phyloP scores from a whole-genome alignment of 2,113 vertebrate genomes.

The Dascyllus trimaculatus region DNA sequence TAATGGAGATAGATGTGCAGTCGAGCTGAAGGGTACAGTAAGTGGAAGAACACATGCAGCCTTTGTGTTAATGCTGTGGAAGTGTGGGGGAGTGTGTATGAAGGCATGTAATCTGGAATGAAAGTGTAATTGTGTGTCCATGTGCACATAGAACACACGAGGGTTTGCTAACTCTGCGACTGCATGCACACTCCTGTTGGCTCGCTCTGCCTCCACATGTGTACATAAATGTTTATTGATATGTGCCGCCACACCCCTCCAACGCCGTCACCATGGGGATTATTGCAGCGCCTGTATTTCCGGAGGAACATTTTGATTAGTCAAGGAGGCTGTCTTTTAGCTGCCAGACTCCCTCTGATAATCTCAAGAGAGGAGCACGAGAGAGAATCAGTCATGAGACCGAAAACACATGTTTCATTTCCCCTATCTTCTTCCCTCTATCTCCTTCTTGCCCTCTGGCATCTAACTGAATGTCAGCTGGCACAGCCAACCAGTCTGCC shows the following conservation, averaged over 20 bases:
- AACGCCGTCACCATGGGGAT: constrained; percentile 40
- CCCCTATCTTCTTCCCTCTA: constrained; percentile 36
- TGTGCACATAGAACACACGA: constrained; percentile 5
- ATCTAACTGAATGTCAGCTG: constrained; percentile 61
- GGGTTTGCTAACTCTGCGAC: not conserved
- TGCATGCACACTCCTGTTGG: not conserved
- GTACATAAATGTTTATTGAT: constrained; percentile 29
- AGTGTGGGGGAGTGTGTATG: constrained; percentile 23
- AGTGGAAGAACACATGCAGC: not conserved
- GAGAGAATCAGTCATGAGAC: constrained; percentile 67
- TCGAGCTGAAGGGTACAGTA: not conserved
- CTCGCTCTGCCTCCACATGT: constrained; percentile 6
- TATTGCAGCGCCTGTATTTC: constrained; percentile 40
- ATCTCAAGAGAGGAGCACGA: constrained; percentile 67
- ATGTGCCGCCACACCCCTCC: constrained; percentile 49
- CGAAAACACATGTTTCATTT: constrained; percentile 75
- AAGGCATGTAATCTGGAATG: constrained; percentile 10
- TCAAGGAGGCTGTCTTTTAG: constrained; percentile 58
- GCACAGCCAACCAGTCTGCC: constrained; percentile 47
- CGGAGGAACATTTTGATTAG: constrained; percentile 59
- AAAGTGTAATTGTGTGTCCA: constrained; percentile 1
- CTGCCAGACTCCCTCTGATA: constrained; percentile 60
- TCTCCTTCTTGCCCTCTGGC: constrained; percentile 61
- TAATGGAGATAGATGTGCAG: not conserved
- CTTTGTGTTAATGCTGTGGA: constrained; percentile 14